Conservation (phyloP, 2,888 invertebrate genomes). For the Noctua janthe region DNA sequence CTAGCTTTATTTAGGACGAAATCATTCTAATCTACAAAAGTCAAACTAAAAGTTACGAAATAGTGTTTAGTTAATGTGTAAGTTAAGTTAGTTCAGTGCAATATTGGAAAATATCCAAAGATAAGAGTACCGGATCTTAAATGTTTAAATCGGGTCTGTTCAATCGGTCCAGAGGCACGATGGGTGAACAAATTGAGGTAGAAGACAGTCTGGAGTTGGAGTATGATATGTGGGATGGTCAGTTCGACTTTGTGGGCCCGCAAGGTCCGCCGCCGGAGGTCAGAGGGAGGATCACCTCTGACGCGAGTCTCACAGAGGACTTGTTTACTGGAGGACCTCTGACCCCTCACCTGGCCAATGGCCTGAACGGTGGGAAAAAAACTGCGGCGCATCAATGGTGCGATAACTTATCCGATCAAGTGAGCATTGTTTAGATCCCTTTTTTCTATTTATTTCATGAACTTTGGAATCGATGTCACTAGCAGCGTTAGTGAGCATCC, state of each 20-base stretch:
- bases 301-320: constrained; percentile 86
- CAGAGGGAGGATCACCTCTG: constrained; percentile 83
- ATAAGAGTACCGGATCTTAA: constrained; percentile 79
- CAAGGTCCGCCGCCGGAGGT: constrained; percentile 83
- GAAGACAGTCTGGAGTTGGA: constrained; percentile 93
- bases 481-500: not conserved
- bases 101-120: constrained; percentile 86
- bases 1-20: constrained; percentile 79
- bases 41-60: constrained; percentile 75
- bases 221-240: constrained; percentile 97
- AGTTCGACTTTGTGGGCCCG: constrained; percentile 95
- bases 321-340: constrained; percentile 87
- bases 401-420: constrained; percentile 91
- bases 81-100: constrained; percentile 76
- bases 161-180: constrained; percentile 84
- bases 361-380: constrained; percentile 90
- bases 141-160: constrained; percentile 88
- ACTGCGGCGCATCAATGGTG: constrained; percentile 90
- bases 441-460: not conserved
- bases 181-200: constrained; percentile 86
- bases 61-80: constrained; percentile 72
- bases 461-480: not conserved
- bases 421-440: constrained; percentile 76
- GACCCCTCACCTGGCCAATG: constrained; percentile 86
- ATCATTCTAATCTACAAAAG: constrained; percentile 83